Evolutionary conservation across 2,113 vertebrate genomes (phyloP).

Genomic region (Pygoscelis antarcticus): DNA sequence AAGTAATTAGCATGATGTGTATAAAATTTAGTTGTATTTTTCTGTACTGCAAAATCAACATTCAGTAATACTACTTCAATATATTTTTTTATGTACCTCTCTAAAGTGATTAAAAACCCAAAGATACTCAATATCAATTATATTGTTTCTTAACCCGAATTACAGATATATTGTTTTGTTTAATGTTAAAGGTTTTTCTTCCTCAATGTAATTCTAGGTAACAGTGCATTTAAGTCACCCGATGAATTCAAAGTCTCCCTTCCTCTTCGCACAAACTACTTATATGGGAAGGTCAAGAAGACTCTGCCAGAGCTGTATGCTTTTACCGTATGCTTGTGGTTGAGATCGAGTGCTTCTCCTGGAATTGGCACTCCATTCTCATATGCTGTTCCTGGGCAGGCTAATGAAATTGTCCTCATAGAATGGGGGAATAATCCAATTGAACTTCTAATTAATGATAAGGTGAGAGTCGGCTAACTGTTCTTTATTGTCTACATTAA

Average conservation of each 20-base stretch:
- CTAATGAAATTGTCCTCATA: slow-evolving; percentile 97
- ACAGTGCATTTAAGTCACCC: slow-evolving; percentile 92
- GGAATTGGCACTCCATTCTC: slow-evolving; percentile 97
- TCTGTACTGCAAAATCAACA: neutral
- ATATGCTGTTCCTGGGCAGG: slow-evolving; percentile 92
- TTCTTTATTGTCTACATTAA: rapidly evolving
- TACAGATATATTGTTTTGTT: neutral
- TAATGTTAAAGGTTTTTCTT: neutral
- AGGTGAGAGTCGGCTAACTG: slow-evolving; percentile 74
- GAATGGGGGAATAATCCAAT: slow-evolving; percentile 99
- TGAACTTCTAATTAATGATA: slow-evolving; percentile 95
- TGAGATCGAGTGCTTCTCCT: slow-evolving; percentile 90
- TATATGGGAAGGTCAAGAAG: slow-evolving; percentile 96
- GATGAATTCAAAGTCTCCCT: slow-evolving; percentile 97
- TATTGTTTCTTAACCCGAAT: neutral
- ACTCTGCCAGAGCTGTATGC: slow-evolving; percentile 94
- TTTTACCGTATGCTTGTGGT: slow-evolving; percentile 97
- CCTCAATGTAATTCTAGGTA: slow-evolving; percentile 73
- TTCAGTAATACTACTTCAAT: neutral
- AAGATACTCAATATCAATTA: neutral
- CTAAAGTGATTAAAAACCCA: neutral
- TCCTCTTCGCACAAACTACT: slow-evolving; percentile 93
- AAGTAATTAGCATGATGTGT: neutral
- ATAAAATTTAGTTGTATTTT: neutral
- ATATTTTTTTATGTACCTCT: neutral